Conservation (phyloP, 2,888 invertebrate species). For the Synergus itoensis region DNA sequence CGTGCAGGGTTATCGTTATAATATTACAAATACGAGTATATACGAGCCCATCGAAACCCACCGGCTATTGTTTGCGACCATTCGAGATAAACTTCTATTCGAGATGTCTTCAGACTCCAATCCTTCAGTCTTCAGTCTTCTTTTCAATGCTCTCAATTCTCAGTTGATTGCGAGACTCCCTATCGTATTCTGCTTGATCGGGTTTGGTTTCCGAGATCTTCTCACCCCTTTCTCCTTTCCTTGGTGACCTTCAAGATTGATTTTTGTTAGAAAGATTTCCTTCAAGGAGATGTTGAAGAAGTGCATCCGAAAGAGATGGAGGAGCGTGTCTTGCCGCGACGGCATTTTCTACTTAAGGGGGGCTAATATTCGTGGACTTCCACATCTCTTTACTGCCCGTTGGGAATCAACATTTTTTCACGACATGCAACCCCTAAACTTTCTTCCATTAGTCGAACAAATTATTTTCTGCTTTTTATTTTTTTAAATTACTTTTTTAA, state of each 20-base stretch:
- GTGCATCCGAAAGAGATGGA: constrained; percentile 11
- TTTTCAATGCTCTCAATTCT: constrained; percentile 11
- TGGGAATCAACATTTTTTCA: too few species aligned
- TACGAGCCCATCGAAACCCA: constrained; percentile 62
- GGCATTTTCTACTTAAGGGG: neutral
- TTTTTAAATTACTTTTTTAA: too few species aligned
- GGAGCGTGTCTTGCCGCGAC: neutral
- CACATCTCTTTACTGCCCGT: too few species aligned
- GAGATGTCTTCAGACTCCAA: neutral
- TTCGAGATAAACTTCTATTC: constrained; percentile 44
- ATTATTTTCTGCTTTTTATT: too few species aligned
- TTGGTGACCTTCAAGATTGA: constrained; percentile 41
- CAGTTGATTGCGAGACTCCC: neutral
- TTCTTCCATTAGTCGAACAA: too few species aligned
- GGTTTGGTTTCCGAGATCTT: neutral
- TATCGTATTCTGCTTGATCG: constrained; percentile 29
- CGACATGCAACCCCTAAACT: too few species aligned
- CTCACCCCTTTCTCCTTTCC: constrained; percentile 47
- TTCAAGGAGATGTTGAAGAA: neutral
- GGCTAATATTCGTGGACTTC: too few species aligned
- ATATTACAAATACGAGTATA: constrained; percentile 61
- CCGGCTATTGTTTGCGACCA: constrained; percentile 56
- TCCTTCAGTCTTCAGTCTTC: constrained; percentile 45
- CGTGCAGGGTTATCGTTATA: constrained; percentile 69
- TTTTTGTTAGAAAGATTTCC: constrained; percentile 16